A percentile compares a stretch with the other conserved stretches of the same genome.
Conservation (phyloP, 2,113 vertebrate species). For the Corythornis vintsioides region DNA sequence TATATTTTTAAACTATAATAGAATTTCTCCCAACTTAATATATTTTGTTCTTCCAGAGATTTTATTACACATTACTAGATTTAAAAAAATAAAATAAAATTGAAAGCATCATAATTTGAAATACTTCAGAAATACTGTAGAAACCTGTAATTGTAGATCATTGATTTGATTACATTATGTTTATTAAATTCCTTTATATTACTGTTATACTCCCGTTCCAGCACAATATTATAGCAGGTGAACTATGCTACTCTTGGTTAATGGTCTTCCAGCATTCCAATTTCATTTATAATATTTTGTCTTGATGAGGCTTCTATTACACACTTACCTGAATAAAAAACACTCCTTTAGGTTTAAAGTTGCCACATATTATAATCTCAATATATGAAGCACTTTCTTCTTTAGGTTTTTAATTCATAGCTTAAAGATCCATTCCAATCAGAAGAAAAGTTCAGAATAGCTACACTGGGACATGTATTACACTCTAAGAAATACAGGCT, state of each 20-base stretch:
- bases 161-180: conserved; percentile 19
- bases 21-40: too few relatives aligned
- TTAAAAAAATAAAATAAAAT: background rate
- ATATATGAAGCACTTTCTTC: background rate
- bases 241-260: background rate
- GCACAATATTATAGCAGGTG: background rate
- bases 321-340: background rate
- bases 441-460: background rate
- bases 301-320: background rate
- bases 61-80: background rate
- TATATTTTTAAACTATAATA: too few relatives aligned
- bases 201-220: background rate
- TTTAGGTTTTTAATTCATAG: background rate
- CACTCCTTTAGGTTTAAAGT: background rate
- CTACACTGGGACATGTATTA: background rate
- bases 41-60: too few relatives aligned
- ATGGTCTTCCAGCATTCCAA: background rate
- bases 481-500: background rate
- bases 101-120: background rate
- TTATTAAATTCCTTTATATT: conserved; percentile 52
- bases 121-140: background rate
- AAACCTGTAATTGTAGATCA: conserved; percentile 16
- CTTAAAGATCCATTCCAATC: background rate
- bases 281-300: conserved; percentile 5
- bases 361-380: background rate